Conservation (phyloP, 2,797 vertebrate genomes). For the Protonibea diacanthus region DNA sequence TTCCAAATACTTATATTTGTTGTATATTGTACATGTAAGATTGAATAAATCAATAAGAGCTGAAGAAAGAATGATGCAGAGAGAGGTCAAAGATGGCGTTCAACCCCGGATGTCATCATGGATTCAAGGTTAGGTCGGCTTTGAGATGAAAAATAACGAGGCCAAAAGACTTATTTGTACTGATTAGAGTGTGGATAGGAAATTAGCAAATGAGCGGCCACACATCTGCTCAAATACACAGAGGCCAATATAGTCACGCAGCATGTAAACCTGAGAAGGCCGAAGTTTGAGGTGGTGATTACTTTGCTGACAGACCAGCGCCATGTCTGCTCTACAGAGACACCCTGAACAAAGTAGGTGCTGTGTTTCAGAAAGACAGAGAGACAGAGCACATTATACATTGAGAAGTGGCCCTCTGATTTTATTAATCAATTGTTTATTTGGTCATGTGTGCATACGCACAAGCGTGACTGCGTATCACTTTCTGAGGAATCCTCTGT, state of each 20-base stretch:
- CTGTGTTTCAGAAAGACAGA: not conserved
- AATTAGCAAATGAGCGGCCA: not conserved
- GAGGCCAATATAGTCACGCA: constrained; percentile 19
- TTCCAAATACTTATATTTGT: not conserved
- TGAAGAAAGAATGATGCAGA: not conserved
- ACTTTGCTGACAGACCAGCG: constrained; percentile 1
- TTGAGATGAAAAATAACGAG: not conserved
- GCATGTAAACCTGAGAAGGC: constrained; percentile 18
- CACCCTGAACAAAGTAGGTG: constrained; percentile 1
- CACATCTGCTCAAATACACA: constrained; percentile 17
- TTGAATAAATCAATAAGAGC: not conserved
- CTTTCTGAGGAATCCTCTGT: not conserved
- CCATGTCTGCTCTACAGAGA: constrained; percentile 14
- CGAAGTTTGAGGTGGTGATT: constrained; percentile 1
- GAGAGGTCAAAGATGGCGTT: not conserved
- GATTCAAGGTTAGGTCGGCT: not conserved
- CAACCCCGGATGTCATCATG: not conserved
- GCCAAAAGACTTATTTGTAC: not conserved
- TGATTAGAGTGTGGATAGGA: not conserved
- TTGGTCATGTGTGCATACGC: not conserved
- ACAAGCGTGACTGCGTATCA: not conserved
- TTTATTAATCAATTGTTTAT: not conserved
- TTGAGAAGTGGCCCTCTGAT: too few species aligned
- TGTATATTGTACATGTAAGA: not conserved
- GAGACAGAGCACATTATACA: not conserved